phyloP scores from a whole-genome alignment of 2,797 vertebrate species.

The Ceyx erithaca region DNA sequence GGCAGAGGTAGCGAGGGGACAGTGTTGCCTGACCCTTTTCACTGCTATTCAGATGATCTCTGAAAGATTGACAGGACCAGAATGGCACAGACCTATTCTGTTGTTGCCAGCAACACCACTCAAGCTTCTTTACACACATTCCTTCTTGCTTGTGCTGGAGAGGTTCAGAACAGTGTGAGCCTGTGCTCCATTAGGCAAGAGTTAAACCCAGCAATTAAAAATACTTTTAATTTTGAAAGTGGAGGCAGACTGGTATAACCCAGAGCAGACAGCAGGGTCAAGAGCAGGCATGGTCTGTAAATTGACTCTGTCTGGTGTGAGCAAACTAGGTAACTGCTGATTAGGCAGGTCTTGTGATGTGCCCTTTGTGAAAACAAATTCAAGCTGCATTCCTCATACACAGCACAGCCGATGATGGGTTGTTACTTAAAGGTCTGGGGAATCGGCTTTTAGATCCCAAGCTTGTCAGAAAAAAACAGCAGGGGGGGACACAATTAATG shows the following conservation, averaged over 20 bases:
- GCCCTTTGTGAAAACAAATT: constrained; percentile 51
- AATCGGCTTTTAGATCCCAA: constrained; percentile 6
- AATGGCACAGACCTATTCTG: not conserved
- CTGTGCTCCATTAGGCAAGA: constrained; percentile 14
- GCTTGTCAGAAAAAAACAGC: constrained; percentile 49
- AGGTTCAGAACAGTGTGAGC: not conserved
- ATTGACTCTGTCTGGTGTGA: constrained; percentile 59
- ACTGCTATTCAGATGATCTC: fast-evolving
- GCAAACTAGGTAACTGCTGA: constrained; percentile 60
- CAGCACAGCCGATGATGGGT: constrained; percentile 14
- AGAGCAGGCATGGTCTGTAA: constrained; percentile 48
- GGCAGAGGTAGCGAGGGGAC: not conserved
- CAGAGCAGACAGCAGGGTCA: constrained; percentile 60
- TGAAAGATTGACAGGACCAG: not conserved
- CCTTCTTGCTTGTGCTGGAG: not conserved
- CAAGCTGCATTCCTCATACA: not conserved
- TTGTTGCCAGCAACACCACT: not conserved
- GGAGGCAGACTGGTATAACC: constrained; percentile 5
- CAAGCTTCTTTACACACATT: fast-evolving
- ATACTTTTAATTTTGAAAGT: constrained; percentile 26
- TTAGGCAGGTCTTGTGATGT: constrained; percentile 48
- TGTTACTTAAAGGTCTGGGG: constrained; percentile 48
- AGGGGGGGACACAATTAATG: constrained; percentile 46
- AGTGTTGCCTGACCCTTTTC: not conserved
- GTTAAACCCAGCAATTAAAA: constrained; percentile 47